These are phyloP conservation scores for Myripristis murdjan DNA, from an alignment of 2,797 vertebrate species.

Conservation along the genomic window DNA sequence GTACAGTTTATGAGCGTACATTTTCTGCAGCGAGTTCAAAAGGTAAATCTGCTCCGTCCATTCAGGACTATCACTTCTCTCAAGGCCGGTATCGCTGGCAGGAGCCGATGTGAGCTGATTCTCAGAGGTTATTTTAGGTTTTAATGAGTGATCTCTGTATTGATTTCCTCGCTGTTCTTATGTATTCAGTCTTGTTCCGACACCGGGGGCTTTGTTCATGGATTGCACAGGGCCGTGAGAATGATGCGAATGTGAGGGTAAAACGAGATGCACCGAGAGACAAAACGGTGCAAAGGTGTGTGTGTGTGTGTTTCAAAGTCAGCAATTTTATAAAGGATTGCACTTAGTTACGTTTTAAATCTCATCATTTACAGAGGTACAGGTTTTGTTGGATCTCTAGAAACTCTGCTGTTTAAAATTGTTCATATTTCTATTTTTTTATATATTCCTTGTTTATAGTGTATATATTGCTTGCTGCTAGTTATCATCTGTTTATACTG, in stretches of 20 bases:
- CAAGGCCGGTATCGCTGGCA: slow-evolving; percentile 1
- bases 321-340: no score
- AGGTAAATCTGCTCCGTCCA: slow-evolving; percentile 23
- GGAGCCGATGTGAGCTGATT: slow-evolving; percentile 38
- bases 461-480: no score
- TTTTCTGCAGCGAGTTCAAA: neutral
- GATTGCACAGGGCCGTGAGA: slow-evolving; percentile 45
- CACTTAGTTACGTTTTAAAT: no score
- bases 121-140: slow-evolving; percentile 45
- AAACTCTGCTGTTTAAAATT: no score
- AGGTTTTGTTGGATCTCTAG: no score
- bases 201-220: slow-evolving; percentile 59
- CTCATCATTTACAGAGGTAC: no score
- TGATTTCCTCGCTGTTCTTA: slow-evolving; percentile 59
- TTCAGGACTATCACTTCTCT: slow-evolving; percentile 13
- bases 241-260: slow-evolving; percentile 54
- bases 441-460: no score
- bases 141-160: slow-evolving; percentile 73
- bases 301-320: no score
- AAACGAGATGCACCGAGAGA: slow-evolving; percentile 28
- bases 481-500: no score
- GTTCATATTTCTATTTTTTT: no score
- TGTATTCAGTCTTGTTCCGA: slow-evolving; percentile 47
- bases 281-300: slow-evolving; percentile 31
- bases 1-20: no score